Percentiles rank a stretch among this genome's conserved stretches.
These are phyloP conservation scores for Odobenus rosmarus DNA, from an alignment of 2,113 vertebrate genomes.

Conservation along the genomic window DNA sequence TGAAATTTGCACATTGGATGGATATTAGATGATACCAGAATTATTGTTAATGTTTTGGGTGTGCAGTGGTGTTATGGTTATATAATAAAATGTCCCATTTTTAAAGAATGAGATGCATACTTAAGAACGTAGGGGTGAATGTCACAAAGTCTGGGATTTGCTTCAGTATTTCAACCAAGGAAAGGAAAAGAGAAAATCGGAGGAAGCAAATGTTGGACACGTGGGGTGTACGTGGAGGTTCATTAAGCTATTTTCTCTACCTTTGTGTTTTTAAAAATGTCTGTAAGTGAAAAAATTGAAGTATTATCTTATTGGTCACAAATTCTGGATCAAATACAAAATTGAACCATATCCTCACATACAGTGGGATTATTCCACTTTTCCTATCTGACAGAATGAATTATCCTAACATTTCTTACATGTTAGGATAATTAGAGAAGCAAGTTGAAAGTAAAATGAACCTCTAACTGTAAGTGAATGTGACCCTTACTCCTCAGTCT, in stretches of 20 bases:
- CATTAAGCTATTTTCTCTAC: background rate
- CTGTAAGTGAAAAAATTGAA: background rate
- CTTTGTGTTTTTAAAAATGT: slow-evolving; percentile 5
- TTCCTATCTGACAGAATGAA: background rate
- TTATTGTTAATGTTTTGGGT: background rate
- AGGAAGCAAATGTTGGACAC: background rate
- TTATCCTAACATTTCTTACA: background rate
- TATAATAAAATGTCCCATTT: background rate
- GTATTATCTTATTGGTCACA: background rate
- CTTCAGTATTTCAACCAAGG: slow-evolving; percentile 1
- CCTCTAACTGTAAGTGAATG: background rate
- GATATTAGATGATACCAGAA: background rate
- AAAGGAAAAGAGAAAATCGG: background rate
- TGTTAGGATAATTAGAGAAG: background rate
- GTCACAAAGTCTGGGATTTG: background rate
- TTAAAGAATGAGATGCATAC: background rate
- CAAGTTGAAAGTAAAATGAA: slow-evolving; percentile 8
- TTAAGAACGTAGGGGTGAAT: background rate
- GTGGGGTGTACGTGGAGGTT: background rate
- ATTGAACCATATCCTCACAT: background rate
- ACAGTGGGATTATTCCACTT: background rate
- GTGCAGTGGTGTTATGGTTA: background rate
- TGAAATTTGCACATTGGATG: background rate
- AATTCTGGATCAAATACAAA: background rate
- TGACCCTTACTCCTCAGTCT: background rate